Base-by-base conservation (phyloP, 2,888 invertebrate genomes). In the Andrena hattorfiana region DNA sequence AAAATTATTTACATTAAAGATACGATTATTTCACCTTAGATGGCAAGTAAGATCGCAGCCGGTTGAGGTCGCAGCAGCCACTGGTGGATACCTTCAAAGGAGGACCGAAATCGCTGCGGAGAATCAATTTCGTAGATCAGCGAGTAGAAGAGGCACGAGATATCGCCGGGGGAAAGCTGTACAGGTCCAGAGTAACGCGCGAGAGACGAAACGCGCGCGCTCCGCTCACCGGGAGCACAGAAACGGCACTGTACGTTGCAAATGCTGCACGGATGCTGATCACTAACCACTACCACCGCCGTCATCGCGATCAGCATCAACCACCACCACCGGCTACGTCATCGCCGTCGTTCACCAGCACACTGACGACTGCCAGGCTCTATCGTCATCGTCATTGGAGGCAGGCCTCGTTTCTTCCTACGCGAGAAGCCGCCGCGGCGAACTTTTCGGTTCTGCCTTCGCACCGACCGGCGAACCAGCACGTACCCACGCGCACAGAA, bases 201-300 rank as follows among this genome's bases (percentile, higher is more conserved):
- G 20, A 54, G 64, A 71, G 71, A 69, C 68, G 35, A 74, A 51
- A 76, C 76, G 81, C 79, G 83, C 78, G 85, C 56, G 88, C 81
- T 84, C 90, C 91, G 90, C 87, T 87, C 92, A 87, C 83, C 84
- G 83, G 86, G 85, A 90, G 90, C 84, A 90, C 89, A 89, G 89
- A 90, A 92, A 90, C 90, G 88, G 90, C 89, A 92, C 92, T 91
- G 91, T 89, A 81, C 85, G 87, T 89, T 89, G 89, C 89, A 89
- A 89, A 89, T 89, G 87, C 85, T 84, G 76, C 77, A 76, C 87
- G 89, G 42, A 86, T 87, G 81, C 80, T 81, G 89, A 81, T 88
- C 85, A 79, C 71, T 62, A 73, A 72, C 71, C 68, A 75, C 67
- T 23, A 83, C 74, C 79, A 69, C 74, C 62, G 48, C 75, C 85